Base-by-base conservation (phyloP, 2,888 invertebrate genomes). In the Artemia sinica region DNA sequence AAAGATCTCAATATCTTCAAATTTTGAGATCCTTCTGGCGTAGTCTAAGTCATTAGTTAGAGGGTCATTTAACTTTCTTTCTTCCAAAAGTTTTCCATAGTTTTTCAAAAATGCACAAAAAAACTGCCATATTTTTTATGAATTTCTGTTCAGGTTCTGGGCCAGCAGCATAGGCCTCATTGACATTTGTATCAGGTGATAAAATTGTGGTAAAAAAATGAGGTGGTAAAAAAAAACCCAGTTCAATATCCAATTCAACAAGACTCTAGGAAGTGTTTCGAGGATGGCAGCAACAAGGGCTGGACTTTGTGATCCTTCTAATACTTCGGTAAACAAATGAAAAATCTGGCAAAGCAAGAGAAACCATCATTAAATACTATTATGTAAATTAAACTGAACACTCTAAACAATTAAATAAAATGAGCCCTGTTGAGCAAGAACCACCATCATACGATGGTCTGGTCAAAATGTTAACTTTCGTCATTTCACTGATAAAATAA, bases 1-100 rank as follows among this genome's bases (percentile, higher is more conserved):
- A 79, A 99, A 99, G 72, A 99, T 95, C 81, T 98, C 98, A 1
- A 95, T 93, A 78, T 99, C 98, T 74, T 99, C 97, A 4, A 99
- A 97, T 81, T 95, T 92, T 12, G 96, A 97, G 78, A 93, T 93
- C 75, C 92, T 81, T 11, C 92, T 88, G 74, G 93, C 83, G 77
- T 92, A 93, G 73, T 87, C 85, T 68, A 93, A 81, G 9, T 91
- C 90, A 76, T 78, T 72, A 49, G 71, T 73, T 10, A 1, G 18
- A 49, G 6, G 6, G 49, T 41, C 86, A 71, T 86, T 84, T 52
- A 86, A 81, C 70, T 88, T 87, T 74, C 88, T 85, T 76, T 87
- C 87, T 77, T 93, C 93, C 65, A 91, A 87, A 66, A 92, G 81
- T 71, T 82, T 83, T n/a, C 91, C 91, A 79, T 97, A 97, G 76